phyloP scores from a whole-genome alignment of 1,140 invertebrate genomes.

The Hyphantria cunea region DNA sequence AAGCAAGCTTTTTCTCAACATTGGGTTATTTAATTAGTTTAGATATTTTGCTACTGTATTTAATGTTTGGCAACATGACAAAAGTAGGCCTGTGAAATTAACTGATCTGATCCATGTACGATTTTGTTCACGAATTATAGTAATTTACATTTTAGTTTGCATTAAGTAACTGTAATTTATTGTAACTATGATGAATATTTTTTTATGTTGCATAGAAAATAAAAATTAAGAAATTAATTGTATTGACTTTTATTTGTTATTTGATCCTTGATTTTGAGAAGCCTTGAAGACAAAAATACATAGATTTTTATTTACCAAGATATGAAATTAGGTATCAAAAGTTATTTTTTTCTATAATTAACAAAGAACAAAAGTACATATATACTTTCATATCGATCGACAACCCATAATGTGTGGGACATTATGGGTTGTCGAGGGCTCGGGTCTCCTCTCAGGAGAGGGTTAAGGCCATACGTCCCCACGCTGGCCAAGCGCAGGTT shows the following conservation, averaged over 20 bases:
- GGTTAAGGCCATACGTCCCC: too few relatives aligned
- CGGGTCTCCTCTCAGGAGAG: too few relatives aligned
- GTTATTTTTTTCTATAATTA: too few relatives aligned
- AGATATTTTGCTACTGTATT: conserved; percentile 51
- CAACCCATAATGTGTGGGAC: too few relatives aligned
- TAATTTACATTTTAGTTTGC: conserved; percentile 73
- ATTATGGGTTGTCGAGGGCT: too few relatives aligned
- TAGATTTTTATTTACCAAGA: too few relatives aligned
- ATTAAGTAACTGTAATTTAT: conserved; percentile 81
- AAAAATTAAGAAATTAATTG: conserved; percentile 78
- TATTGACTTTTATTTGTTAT: conserved; percentile 42
- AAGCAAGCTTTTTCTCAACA: conserved; percentile 46
- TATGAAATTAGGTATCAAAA: too few relatives aligned
- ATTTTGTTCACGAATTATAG: conserved; percentile 66
- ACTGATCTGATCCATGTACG: conserved; percentile 42
- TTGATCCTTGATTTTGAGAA: too few relatives aligned
- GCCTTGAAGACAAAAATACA: too few relatives aligned
- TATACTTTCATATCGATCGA: too few relatives aligned
- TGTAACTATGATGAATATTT: conserved; percentile 81
- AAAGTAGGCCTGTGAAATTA: conserved; percentile 29
- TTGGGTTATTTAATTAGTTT: conserved; percentile 42
- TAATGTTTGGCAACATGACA: conserved; percentile 45
- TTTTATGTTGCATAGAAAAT: conserved; percentile 82
- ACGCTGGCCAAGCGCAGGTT: too few relatives aligned
- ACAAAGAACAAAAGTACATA: too few relatives aligned